A percentile compares a stretch with the other conserved stretches of the same genome.
These are phyloP conservation scores for Poecile atricapillus DNA, from an alignment of 2,113 vertebrate species.

Conservation along the genomic window DNA sequence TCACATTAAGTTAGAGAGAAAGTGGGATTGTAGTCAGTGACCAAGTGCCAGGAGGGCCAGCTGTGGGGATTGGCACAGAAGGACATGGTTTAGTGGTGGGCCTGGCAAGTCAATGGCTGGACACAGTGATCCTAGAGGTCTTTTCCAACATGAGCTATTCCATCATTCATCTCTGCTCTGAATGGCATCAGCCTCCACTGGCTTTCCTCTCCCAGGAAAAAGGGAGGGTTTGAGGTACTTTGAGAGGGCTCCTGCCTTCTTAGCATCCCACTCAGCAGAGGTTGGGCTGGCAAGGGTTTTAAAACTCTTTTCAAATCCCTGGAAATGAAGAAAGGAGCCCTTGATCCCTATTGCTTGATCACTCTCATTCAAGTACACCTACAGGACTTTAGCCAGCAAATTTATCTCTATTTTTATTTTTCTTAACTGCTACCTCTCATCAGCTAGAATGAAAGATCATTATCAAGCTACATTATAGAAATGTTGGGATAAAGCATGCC, in stretches of 20 bases:
- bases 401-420: not conserved
- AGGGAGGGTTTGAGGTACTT: not conserved
- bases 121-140: not conserved
- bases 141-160: not conserved
- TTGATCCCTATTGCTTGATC: not conserved
- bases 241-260: not conserved
- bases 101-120: not conserved
- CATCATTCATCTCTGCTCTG: not conserved
- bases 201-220: not conserved
- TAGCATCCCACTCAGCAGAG: accelerated
- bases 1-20: not conserved
- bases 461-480: constrained; percentile 22
- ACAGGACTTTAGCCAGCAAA: not conserved
- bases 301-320: not conserved
- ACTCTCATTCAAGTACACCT: not conserved
- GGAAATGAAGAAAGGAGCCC: not conserved
- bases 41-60: too few species aligned
- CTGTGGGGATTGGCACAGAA: too few species aligned
- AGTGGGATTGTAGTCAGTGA: not conserved
- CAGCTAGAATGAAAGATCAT: not conserved
- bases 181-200: not conserved
- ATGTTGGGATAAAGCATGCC: constrained; percentile 3
- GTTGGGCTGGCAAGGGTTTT: not conserved
- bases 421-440: not conserved
- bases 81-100: accelerated